These are phyloP conservation scores for Allacma fusca DNA, from an alignment of 2,888 invertebrate genomes.

Conservation along the genomic window DNA sequence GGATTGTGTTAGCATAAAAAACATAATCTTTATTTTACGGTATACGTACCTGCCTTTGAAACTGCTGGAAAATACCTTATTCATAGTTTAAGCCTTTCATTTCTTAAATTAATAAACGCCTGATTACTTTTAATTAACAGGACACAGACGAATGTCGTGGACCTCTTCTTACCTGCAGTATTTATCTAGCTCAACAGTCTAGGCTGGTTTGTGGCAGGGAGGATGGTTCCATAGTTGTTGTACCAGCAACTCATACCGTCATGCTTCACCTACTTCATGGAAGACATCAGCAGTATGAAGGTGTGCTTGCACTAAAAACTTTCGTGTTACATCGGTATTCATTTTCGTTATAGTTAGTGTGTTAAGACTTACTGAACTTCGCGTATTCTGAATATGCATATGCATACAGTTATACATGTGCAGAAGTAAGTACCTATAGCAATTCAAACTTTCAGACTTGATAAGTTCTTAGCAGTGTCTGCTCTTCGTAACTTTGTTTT, in stretches of 20 bases:
- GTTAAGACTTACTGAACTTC: too few relatives aligned
- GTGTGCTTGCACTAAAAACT: slow-evolving; percentile 36
- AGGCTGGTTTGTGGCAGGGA: slow-evolving; percentile 92
- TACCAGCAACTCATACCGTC: slow-evolving; percentile 94
- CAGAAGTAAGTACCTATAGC: too few relatives aligned
- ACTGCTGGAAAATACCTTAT: not conserved
- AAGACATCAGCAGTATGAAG: slow-evolving; percentile 79
- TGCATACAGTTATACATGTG: too few relatives aligned
- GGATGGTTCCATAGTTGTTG: slow-evolving; percentile 94
- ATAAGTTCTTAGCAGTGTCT: too few relatives aligned
- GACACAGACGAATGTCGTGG: slow-evolving; percentile 63
- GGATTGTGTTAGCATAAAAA: not conserved
- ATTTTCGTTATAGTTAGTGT: not conserved
- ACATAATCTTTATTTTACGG: not conserved
- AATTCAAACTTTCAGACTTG: too few relatives aligned
- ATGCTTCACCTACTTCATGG: slow-evolving; percentile 91
- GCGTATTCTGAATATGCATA: too few relatives aligned
- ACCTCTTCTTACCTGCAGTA: slow-evolving; percentile 88
- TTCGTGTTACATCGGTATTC: not conserved
- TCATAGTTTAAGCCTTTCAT: not conserved
- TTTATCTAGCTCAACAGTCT: slow-evolving; percentile 92
- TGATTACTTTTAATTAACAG: slow-evolving; percentile 63
- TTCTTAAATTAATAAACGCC: too few relatives aligned
- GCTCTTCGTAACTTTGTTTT: too few relatives aligned
- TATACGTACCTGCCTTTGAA: not conserved